Base-by-base conservation (phyloP, 1,140 invertebrate species). In the Sycobia sp. region DNA sequence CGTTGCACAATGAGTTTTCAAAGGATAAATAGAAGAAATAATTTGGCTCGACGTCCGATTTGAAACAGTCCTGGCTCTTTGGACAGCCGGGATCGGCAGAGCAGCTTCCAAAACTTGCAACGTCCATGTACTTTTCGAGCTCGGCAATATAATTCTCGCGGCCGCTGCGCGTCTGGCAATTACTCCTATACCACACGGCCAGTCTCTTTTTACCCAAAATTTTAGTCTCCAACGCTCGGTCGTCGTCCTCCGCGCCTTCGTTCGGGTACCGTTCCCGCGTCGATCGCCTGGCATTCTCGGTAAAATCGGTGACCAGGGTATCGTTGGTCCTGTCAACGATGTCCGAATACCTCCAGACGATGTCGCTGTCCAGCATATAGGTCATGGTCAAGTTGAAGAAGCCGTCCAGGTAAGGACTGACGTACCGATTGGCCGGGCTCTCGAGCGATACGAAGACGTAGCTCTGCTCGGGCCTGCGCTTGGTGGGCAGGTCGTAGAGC, bases 61-160 rank as follows among this genome's bases (percentile, higher is more conserved):
- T 61, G 43, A 81, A 80, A 56, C 84, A 86, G 22, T 79, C 68
- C 5, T 70, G 29, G 4, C 75, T 54, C 3, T 46, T 58, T 0
- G 73, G 46, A 71, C 84, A 86, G 5, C 32, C 32, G 10, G 14
- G 62, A 14, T 55, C 13, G 4, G 4, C 4, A 0, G 62, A 84
- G 77, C 91, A 93, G 0, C 56, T 63, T n/a, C 91, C 91, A 67
- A 85, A 91, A n/a, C 90, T 80, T 72, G 91, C 89, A 0, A 92
- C 81, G 3, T 70, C 44, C 44, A 91, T 82, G 66, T 85, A 75
- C 32, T 81, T 77, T 47, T 80, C 67, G 3, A 91, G 74, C 63
- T 87, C 73, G n/a, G 72, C 56, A 0, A 85, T 86, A 68, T 86
- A 89, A 0, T 75, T 41, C 65, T 86, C 76, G 13, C 90, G 75